Evolutionary conservation across 2,113 vertebrate genomes (phyloP).

Genomic region (Clupea harengus): DNA sequence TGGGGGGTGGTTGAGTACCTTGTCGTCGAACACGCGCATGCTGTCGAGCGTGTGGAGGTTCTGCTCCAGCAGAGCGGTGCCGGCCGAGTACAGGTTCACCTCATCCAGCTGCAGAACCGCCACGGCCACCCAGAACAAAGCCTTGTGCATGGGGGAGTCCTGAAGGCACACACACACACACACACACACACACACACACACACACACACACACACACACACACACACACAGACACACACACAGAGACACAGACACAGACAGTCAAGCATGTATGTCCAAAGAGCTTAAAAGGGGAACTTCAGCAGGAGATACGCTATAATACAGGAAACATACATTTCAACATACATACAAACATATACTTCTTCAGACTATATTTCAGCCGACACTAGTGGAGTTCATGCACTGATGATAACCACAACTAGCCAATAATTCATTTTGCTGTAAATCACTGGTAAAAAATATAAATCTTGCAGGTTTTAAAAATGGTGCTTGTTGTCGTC

Average conservation of each 20-base stretch:
- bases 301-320: too few species aligned
- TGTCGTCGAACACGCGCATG: constrained; percentile 40
- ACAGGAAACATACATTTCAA: not conserved
- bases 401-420: too few species aligned
- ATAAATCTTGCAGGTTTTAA: too few species aligned
- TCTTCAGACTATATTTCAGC: not conserved
- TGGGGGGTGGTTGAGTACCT: not conserved
- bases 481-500: too few species aligned
- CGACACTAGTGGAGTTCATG: too few species aligned
- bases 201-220: not conserved
- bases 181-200: constrained; percentile 14
- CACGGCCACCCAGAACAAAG: constrained; percentile 97
- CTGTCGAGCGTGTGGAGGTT: constrained; percentile 64
- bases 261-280: too few species aligned
- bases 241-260: not conserved
- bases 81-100: constrained; percentile 92
- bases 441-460: not conserved
- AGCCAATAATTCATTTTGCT: too few species aligned
- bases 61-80: constrained; percentile 93
- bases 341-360: not conserved
- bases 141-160: constrained; percentile 97
- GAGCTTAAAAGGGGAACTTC: too few species aligned
- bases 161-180: constrained; percentile 46
- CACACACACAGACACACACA: not conserved
- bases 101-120: constrained; percentile 97